Percentiles rank a stretch among this genome's conserved stretches.
phyloP scores from a whole-genome alignment of 2,113 vertebrate species.

The Conger conger region DNA sequence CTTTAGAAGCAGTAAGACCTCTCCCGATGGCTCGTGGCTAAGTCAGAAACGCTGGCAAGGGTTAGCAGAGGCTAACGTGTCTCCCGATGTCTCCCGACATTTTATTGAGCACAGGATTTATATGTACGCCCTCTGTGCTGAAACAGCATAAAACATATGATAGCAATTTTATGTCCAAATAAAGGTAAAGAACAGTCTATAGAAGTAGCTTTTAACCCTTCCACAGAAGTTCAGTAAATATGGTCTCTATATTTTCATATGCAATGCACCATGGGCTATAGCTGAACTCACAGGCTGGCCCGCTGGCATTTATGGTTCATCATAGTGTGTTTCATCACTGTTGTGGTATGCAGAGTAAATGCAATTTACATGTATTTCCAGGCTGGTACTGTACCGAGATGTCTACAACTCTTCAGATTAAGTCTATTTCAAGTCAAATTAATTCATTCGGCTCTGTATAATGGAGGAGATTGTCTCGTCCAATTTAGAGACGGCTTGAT shows the following conservation, averaged over 20 bases:
- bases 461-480: neutral
- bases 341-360: neutral
- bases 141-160: slow-evolving; percentile 65
- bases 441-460: neutral
- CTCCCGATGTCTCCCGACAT: slow-evolving; percentile 26
- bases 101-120: slow-evolving; percentile 59
- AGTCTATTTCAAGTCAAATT: neutral
- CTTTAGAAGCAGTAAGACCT: slow-evolving; percentile 45
- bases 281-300: neutral
- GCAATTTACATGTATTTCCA: neutral
- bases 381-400: neutral
- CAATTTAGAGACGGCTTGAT: neutral
- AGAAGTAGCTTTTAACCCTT: slow-evolving; percentile 39
- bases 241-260: slow-evolving; percentile 40
- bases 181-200: slow-evolving; percentile 48
- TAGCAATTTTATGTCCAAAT: slow-evolving; percentile 63
- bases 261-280: slow-evolving; percentile 3
- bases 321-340: neutral
- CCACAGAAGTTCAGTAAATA: slow-evolving; percentile 26
- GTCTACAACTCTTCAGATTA: neutral
- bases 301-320: neutral
- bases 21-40: slow-evolving; percentile 41
- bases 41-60: slow-evolving; percentile 44
- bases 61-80: slow-evolving; percentile 40
- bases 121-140: slow-evolving; percentile 53